phyloP scores from a whole-genome alignment of 2,888 invertebrate species.

The Agonopterix arenella region DNA sequence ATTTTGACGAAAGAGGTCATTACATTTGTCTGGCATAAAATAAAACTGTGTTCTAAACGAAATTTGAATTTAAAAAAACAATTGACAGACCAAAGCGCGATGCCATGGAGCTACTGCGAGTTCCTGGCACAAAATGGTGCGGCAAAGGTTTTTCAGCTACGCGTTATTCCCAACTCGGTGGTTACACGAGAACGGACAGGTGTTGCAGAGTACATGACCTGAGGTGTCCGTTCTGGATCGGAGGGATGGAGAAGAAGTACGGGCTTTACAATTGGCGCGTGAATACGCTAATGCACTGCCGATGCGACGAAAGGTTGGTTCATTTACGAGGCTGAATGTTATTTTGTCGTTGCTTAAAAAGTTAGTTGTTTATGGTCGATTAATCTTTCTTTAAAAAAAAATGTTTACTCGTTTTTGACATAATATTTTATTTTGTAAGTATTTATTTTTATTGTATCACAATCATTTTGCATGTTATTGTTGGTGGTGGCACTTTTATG shows the following conservation, averaged over 20 bases:
- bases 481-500: not conserved
- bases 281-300: constrained; percentile 94
- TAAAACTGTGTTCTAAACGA: constrained; percentile 1
- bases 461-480: not conserved
- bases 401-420: not conserved
- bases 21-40: constrained; percentile 13
- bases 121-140: constrained; percentile 96
- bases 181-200: constrained; percentile 88
- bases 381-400: not conserved
- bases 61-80: constrained; percentile 14
- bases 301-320: constrained; percentile 91
- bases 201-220: constrained; percentile 94
- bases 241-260: constrained; percentile 88
- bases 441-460: not conserved
- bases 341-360: constrained; percentile 21
- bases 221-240: constrained; percentile 90
- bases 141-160: constrained; percentile 91
- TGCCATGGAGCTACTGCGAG: constrained; percentile 82
- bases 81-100: constrained; percentile 61
- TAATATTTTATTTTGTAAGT: not conserved
- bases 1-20: constrained; percentile 29
- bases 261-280: constrained; percentile 93
- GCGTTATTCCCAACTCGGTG: constrained; percentile 89
- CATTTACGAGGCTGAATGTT: constrained; percentile 13
- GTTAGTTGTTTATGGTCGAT: not conserved